Base-by-base conservation (phyloP, 2,888 invertebrate species). In the Trichogramma dendrolimi region DNA sequence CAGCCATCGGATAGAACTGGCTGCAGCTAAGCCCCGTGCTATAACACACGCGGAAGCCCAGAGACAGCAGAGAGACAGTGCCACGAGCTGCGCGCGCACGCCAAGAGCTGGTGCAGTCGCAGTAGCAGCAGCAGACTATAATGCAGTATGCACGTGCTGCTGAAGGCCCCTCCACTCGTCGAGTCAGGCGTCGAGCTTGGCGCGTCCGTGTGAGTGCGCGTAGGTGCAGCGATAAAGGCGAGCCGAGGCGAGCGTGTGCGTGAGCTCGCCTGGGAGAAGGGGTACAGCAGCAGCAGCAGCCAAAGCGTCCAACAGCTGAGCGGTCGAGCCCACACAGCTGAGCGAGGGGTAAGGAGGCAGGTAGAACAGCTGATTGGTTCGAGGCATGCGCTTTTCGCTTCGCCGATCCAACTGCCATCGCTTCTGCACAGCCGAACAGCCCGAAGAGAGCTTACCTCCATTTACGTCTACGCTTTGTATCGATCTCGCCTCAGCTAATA, bases 361-460 rank as follows among this genome's bases (percentile, higher is more conserved):
- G 71, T 63, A 60, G 69, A 77, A 76, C 77, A 78, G 77, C 77
- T 77, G 77, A 76, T 77, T 72, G 69, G 41, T 52, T 10, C 38
- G 60, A 66, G 69, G 73, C 74, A 71, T 71, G 73, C 74, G 75
- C 71, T 41, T 58, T 59, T 40, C 7, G 53, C 52, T 8, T 40
- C 58, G 7, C 44, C 51, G 38, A 8, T 39, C 44, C 49, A 42
- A 49, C 57, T 55, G 53, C 46, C 57, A 41, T 48, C 48, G 10
- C 40, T 41, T 27, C 27, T 27, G 27, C 27, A 27, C 27, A 27
- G 27, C 27, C 27, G 27, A 27, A 27, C 27, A 27, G 27, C 27
- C 27, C 27, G 27, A 27, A 27, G 27, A 27, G 27, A 27, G 27
- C 27, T 27, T 2, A 27, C 27, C 27, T 27, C 27, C 27, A 27